These are phyloP conservation scores for Saccopteryx bilineata DNA, from an alignment of 2,113 vertebrate species.

Conservation along the genomic window DNA sequence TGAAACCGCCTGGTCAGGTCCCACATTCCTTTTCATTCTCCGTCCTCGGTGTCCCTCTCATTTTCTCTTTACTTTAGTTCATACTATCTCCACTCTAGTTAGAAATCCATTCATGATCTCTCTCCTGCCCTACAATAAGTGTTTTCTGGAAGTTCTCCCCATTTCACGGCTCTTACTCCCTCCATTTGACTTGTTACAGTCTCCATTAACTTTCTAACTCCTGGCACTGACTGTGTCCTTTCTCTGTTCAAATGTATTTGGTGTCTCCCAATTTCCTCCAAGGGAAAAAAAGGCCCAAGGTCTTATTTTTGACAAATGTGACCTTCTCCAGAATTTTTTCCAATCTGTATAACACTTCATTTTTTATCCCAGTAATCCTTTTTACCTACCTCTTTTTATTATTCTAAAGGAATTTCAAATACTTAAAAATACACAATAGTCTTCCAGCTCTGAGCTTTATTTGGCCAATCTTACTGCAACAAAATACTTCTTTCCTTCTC, in stretches of 20 bases:
- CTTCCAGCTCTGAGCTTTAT: conserved; percentile 9
- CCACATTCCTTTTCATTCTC: background rate
- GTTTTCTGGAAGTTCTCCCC: background rate
- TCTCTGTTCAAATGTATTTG: background rate
- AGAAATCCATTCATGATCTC: background rate
- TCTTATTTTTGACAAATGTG: background rate
- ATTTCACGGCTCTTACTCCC: background rate
- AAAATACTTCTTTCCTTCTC: background rate
- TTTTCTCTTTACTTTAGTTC: background rate
- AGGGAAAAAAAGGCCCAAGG: background rate
- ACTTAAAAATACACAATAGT: conserved; percentile 1
- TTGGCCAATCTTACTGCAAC: background rate
- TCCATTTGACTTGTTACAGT: background rate
- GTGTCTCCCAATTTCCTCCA: background rate
- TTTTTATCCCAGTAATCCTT: conserved; percentile 60
- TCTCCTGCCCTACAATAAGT: background rate
- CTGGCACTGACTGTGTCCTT: background rate
- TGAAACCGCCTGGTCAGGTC: too few species aligned
- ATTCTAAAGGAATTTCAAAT: conserved; percentile 51
- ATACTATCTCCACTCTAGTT: background rate
- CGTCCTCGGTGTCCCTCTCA: background rate
- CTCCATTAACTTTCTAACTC: background rate
- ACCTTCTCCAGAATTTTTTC: background rate
- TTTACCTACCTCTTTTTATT: background rate
- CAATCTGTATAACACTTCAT: conserved; percentile 9